These are phyloP conservation scores for Cheilosia soror DNA, from an alignment of 2,888 invertebrate species.

Conservation along the genomic window DNA sequence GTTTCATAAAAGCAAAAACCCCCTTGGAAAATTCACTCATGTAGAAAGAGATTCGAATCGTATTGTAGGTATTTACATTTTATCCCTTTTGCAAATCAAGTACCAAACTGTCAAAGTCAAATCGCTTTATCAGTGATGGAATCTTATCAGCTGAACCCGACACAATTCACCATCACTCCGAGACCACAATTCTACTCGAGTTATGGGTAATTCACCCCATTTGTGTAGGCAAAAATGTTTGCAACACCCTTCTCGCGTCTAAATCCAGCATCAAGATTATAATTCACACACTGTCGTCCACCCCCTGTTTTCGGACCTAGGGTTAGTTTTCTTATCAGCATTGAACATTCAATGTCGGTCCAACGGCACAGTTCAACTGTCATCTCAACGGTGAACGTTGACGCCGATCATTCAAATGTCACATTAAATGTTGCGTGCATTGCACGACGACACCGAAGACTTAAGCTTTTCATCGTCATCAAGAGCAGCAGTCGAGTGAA, in stretches of 20 bases:
- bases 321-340: conserved; percentile 57
- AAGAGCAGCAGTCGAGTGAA: conserved; percentile 39
- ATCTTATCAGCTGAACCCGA: conserved; percentile 53
- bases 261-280: conserved; percentile 42
- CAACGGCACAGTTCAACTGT: conserved; percentile 38
- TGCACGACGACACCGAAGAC: conserved; percentile 47
- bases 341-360: conserved; percentile 27
- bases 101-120: conserved; percentile 38
- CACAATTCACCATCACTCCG: conserved; percentile 32
- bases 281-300: conserved; percentile 1
- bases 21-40: neutral
- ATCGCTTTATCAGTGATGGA: conserved; percentile 30
- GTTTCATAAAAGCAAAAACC: neutral
- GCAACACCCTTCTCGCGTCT: conserved; percentile 18
- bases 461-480: conserved; percentile 74
- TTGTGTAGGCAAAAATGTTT: neutral
- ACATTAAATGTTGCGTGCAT: conserved; percentile 76
- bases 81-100: conserved; percentile 13
- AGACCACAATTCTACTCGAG: conserved; percentile 46
- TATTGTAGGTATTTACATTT: neutral
- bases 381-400: conserved; percentile 62
- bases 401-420: conserved; percentile 77
- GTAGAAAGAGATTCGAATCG: neutral
- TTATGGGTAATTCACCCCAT: conserved; percentile 53
- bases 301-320: conserved; percentile 1